These are phyloP conservation scores for Pissodes strobi DNA, from an alignment of 1,140 invertebrate genomes.

Conservation along the genomic window DNA sequence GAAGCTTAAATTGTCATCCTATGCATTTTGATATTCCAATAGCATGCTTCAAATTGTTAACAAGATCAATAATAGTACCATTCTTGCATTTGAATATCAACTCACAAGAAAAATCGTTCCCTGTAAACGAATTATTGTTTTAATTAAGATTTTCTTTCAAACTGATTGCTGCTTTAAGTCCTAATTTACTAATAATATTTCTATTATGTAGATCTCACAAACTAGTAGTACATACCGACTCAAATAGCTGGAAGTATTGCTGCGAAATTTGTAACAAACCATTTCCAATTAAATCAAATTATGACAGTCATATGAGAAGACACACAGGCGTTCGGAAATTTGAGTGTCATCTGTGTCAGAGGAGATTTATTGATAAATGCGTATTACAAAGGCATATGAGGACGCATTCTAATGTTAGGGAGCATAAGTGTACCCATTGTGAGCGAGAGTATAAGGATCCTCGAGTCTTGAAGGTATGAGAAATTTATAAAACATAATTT, in stretches of 20 bases:
- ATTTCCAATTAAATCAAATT: constrained; percentile 46
- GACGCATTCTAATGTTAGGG: constrained; percentile 44
- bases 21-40: too few species aligned
- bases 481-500: too few species aligned
- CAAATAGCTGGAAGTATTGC: constrained; percentile 42
- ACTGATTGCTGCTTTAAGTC: too few species aligned
- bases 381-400: constrained; percentile 47
- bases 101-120: too few species aligned
- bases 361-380: constrained; percentile 63
- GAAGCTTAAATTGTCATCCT: too few species aligned
- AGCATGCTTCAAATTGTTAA: too few species aligned
- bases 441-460: constrained; percentile 44
- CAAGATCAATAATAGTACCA: too few species aligned
- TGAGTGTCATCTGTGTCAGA: constrained; percentile 71
- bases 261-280: constrained; percentile 51
- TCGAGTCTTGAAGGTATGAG: constrained; percentile 42
- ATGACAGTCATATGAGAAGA: constrained; percentile 43
- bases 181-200: too few species aligned
- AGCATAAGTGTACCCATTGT: constrained; percentile 39
- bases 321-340: constrained; percentile 65
- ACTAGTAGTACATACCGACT: constrained; percentile 42
- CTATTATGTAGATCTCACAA: constrained; percentile 45
- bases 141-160: too few species aligned
- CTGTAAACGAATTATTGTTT: too few species aligned
- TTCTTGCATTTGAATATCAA: too few species aligned